These are phyloP conservation scores for Otocyon megalotis DNA, from an alignment of 2,113 vertebrate species.

Conservation along the genomic window DNA sequence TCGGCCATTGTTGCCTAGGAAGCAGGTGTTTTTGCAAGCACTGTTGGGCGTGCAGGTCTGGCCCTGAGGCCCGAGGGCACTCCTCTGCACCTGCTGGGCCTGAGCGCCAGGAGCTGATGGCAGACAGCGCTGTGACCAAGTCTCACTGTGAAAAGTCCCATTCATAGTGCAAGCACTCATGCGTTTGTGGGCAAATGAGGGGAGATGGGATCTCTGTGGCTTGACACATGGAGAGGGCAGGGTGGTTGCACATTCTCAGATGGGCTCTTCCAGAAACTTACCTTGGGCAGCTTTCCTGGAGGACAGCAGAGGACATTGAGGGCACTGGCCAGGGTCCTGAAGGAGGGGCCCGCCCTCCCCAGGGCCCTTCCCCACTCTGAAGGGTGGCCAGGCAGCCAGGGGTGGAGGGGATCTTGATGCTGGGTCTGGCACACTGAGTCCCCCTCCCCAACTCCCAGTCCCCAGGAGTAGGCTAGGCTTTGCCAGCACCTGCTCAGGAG, in stretches of 20 bases:
- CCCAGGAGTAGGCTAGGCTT: rapidly evolving
- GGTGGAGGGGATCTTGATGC: not conserved
- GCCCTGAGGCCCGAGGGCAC: not conserved
- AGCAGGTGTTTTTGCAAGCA: not conserved
- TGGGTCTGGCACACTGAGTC: not conserved
- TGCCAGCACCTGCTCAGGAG: rapidly evolving
- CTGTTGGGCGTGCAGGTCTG: not conserved
- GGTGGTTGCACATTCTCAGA: not conserved
- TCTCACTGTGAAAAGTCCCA: rapidly evolving
- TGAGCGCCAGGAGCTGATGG: rapidly evolving
- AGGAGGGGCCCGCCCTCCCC: not conserved
- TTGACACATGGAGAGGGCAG: not conserved
- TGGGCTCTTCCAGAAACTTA: not conserved
- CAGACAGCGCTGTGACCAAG: not conserved
- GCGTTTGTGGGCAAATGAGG: not conserved
- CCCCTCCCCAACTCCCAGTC: too few species aligned
- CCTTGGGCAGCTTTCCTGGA: not conserved
- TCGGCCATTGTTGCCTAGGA: not conserved
- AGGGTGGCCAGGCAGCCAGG: not conserved
- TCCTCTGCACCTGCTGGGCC: rapidly evolving
- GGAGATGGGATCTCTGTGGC: too few species aligned
- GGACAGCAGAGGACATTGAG: not conserved
- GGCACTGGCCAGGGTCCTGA: not conserved
- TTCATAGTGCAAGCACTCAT: rapidly evolving
- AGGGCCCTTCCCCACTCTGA: not conserved